Percentiles rank a stretch among this genome's conserved stretches.
Evolutionary conservation across 2,888 invertebrate genomes (phyloP).

Genomic region (Parelbella ahira): DNA sequence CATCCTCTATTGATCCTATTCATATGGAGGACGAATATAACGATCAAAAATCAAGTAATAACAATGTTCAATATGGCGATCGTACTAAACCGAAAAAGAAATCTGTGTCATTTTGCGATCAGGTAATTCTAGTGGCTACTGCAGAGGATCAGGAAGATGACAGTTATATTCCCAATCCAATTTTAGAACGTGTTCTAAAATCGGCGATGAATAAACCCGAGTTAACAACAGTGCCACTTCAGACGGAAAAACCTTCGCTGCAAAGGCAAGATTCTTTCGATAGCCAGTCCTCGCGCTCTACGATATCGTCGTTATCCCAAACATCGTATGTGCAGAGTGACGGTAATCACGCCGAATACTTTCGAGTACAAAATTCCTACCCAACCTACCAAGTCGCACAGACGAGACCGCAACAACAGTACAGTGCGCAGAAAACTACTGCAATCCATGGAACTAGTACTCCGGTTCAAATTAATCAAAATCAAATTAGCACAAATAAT

Average conservation of each 20-base stretch:
- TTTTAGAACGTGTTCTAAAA: constrained; percentile 90
- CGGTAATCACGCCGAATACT: constrained; percentile 58
- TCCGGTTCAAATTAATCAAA: constrained; percentile 45
- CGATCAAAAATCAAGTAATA: constrained; percentile 56
- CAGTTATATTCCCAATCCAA: constrained; percentile 94
- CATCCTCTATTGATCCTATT: constrained; percentile 67
- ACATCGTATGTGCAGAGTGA: constrained; percentile 60
- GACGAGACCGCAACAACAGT: constrained; percentile 58
- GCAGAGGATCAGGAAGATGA: constrained; percentile 96
- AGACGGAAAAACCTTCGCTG: constrained; percentile 68
- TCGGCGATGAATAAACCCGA: constrained; percentile 89
- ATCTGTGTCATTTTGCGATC: constrained; percentile 96
- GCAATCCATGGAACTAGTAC: constrained; percentile 56
- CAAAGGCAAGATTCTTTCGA: constrained; percentile 75
- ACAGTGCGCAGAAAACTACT: constrained; percentile 55
- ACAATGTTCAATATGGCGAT: constrained; percentile 56
- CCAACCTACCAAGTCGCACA: constrained; percentile 60
- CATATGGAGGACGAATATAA: constrained; percentile 63
- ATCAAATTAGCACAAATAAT: constrained; percentile 42
- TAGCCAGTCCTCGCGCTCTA: constrained; percentile 74
- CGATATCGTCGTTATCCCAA: constrained; percentile 72
- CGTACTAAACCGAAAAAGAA: constrained; percentile 89
- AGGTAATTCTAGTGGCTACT: constrained; percentile 94
- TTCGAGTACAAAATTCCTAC: constrained; percentile 58
- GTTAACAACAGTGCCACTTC: constrained; percentile 74